Percentiles rank a stretch among this genome's conserved stretches.
Evolutionary conservation across 2,113 vertebrate genomes (phyloP).

Genomic region (Motacilla alba): DNA sequence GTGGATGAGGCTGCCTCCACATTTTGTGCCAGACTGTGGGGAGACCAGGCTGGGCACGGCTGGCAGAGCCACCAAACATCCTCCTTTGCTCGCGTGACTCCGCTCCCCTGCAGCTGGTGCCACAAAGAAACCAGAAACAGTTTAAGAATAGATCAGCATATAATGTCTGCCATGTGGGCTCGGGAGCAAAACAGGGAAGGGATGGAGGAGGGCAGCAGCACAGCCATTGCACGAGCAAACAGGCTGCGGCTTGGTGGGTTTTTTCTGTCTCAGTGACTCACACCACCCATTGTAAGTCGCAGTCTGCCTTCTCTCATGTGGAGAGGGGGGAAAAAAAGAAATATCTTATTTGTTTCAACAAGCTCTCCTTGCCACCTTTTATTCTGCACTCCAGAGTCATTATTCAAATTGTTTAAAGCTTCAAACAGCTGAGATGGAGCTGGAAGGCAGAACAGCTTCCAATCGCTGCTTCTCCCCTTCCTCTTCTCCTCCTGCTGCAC

Average conservation of each 20-base stretch:
- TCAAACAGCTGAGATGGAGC: not conserved
- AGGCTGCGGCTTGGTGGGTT: not conserved
- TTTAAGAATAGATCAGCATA: not conserved
- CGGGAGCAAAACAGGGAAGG: not conserved
- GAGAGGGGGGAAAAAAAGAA: not conserved
- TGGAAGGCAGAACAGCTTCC: not conserved
- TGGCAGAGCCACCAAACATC: not conserved
- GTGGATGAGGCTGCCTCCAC: not conserved
- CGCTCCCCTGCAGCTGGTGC: not conserved
- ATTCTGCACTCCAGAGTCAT: not conserved
- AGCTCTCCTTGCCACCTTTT: not conserved
- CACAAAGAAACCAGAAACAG: conserved; percentile 4
- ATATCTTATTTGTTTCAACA: not conserved
- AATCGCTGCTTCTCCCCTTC: not conserved
- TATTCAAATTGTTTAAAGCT: not conserved
- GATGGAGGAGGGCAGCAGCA: not conserved
- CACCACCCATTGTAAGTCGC: not conserved
- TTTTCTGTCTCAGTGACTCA: conserved; percentile 24
- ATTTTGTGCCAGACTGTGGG: not conserved
- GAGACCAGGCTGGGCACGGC: not conserved
- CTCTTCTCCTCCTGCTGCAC: not conserved
- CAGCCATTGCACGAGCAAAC: not conserved
- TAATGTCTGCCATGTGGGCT: not conserved
- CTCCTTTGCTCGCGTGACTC: not conserved
- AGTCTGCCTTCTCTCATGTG: not conserved